These are phyloP conservation scores for Aricia artaxerxes DNA, from an alignment of 2,888 invertebrate species.

Conservation along the genomic window DNA sequence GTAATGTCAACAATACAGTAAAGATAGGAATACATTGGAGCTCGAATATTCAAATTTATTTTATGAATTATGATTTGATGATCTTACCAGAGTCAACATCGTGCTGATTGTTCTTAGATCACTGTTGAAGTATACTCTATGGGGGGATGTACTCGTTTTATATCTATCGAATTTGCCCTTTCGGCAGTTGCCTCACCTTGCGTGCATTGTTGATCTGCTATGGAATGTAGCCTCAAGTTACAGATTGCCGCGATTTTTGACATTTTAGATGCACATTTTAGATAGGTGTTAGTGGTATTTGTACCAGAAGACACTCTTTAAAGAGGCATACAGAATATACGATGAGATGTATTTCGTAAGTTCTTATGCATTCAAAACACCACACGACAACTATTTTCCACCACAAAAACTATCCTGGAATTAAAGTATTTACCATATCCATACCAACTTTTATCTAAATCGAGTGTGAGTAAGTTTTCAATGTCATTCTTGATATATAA, in stretches of 20 bases:
- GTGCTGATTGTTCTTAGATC: constrained; percentile 53
- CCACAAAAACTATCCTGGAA: no score
- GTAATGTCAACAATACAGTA: no score
- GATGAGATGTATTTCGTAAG: no score
- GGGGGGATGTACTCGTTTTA: constrained; percentile 71
- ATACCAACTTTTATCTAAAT: no score
- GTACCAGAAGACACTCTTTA: no score
- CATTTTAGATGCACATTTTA: background rate
- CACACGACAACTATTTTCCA: no score
- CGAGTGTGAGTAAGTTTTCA: no score
- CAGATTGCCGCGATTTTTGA: constrained; percentile 44
- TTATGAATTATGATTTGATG: background rate
- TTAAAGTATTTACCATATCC: no score
- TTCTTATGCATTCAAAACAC: no score
- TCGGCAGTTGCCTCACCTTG: constrained; percentile 73
- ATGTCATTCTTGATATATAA: no score
- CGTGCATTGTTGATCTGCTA: constrained; percentile 65
- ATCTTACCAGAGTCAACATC: constrained; percentile 68
- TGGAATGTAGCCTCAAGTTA: constrained; percentile 53
- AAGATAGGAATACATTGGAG: no score
- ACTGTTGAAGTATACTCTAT: constrained; percentile 61
- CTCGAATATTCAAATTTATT: background rate
- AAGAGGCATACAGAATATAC: no score
- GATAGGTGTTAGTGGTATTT: background rate
- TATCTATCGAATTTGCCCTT: constrained; percentile 73